Evolutionary conservation across 2,888 invertebrate species (phyloP).

Genomic region (Aphidius colemani): DNA sequence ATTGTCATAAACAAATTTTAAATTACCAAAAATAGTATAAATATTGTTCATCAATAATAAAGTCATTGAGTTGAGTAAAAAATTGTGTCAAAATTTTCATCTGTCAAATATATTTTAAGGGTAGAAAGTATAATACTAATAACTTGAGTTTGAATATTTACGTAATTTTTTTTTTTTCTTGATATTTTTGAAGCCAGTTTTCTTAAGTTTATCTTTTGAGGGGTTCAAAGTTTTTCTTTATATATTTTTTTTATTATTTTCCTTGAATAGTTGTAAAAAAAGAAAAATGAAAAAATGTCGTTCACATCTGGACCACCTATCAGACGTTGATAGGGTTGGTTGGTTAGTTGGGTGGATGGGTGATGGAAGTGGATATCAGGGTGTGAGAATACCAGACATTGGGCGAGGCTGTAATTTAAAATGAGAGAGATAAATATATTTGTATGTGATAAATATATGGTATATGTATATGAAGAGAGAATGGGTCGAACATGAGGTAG

Average conservation of each 20-base stretch:
- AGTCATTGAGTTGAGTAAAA: too few relatives aligned
- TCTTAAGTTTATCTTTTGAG: constrained; percentile 48
- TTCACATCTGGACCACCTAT: constrained; percentile 38
- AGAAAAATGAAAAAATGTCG: background rate
- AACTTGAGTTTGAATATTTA: too few relatives aligned
- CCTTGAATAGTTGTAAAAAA: background rate
- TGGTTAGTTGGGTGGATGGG: too few relatives aligned
- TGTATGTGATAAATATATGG: too few relatives aligned
- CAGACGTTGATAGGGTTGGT: constrained; percentile 32
- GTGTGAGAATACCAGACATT: constrained; percentile 26
- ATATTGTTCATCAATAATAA: too few relatives aligned
- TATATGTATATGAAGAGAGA: constrained; percentile 9
- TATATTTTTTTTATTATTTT: constrained; percentile 25
- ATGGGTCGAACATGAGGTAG: constrained; percentile 23
- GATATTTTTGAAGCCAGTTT: constrained; percentile 35
- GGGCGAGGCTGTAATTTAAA: too few relatives aligned
- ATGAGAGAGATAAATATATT: constrained; percentile 33
- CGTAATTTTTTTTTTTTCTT: too few relatives aligned
- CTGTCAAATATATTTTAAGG: too few relatives aligned
- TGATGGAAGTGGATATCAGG: constrained; percentile 29
- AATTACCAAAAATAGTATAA: background rate
- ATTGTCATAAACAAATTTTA: background rate
- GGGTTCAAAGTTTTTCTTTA: constrained; percentile 44
- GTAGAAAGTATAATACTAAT: too few relatives aligned
- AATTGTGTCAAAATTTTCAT: too few relatives aligned